Evolutionary conservation across 64 coral and sea anemone genomes (phyloP).

Genomic region (Orbicella faveolata): DNA sequence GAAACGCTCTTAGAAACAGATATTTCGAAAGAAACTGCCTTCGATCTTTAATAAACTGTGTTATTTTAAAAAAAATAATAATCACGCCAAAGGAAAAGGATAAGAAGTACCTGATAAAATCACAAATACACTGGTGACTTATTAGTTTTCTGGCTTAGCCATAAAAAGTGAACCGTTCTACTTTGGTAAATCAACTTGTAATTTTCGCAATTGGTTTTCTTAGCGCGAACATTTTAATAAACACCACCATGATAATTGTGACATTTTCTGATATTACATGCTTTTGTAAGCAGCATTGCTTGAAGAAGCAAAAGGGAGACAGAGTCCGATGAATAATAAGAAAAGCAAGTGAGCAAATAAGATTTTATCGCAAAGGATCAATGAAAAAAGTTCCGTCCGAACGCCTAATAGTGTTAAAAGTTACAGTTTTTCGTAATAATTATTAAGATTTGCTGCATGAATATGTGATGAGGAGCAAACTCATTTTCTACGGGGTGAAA

Average conservation of each 20-base stretch:
- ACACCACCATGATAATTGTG: not conserved
- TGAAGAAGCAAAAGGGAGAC: not conserved
- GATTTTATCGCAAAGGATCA: not conserved
- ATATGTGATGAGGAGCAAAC: not conserved
- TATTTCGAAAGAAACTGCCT: no score
- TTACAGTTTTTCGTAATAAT: not conserved
- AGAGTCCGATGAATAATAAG: no score
- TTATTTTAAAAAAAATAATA: no score
- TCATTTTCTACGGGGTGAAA: not conserved
- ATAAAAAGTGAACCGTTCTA: no score
- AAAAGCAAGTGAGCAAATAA: not conserved
- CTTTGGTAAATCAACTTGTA: no score
- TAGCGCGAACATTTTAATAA: constrained; percentile 2
- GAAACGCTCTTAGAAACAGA: no score
- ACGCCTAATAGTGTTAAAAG: not conserved
- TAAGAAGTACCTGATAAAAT: no score
- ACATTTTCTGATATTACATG: not conserved
- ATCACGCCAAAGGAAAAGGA: no score
- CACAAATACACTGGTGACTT: no score
- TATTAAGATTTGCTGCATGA: not conserved
- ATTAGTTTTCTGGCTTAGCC: no score
- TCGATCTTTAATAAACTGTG: no score
- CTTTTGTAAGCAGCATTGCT: no score
- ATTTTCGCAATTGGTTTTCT: not conserved
- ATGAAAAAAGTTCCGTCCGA: not conserved